phyloP scores from a whole-genome alignment of 2,888 invertebrate species.

The Blera fallax region DNA sequence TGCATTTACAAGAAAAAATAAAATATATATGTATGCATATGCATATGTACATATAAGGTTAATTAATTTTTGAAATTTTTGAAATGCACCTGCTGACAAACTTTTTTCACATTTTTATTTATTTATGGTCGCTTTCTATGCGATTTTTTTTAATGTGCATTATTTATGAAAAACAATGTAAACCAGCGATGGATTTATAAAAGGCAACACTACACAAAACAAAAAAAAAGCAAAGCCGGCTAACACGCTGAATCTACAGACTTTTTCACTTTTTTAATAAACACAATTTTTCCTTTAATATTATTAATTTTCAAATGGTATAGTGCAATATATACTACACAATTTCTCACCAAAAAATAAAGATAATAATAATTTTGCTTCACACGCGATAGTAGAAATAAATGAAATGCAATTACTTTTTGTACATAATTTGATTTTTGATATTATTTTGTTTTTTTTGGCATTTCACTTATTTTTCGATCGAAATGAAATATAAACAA shows the following conservation, averaged over 20 bases:
- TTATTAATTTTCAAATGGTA: conserved; percentile 50
- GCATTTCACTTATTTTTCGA: conserved; percentile 69
- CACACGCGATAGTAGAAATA: conserved; percentile 55
- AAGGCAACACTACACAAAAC: conserved; percentile 68
- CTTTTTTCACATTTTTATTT: neutral
- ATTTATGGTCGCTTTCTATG: conserved; percentile 11
- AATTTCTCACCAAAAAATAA: conserved; percentile 37
- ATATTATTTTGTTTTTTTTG: conserved; percentile 39
- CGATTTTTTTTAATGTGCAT: neutral
- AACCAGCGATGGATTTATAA: conserved; percentile 34
- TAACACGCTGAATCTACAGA: conserved; percentile 62
- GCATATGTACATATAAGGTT: neutral
- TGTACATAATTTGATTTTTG: conserved; percentile 68
- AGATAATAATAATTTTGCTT: conserved; percentile 49
- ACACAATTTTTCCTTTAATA: conserved; percentile 50
- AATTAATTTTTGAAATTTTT: neutral
- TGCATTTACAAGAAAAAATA: neutral
- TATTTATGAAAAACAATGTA: conserved; percentile 47
- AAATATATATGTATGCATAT: too few species aligned
- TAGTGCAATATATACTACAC: conserved; percentile 48
- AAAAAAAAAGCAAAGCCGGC: conserved; percentile 64
- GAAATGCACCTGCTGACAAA: neutral
- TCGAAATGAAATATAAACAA: conserved; percentile 51
- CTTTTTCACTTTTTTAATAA: conserved; percentile 45
- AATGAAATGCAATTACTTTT: conserved; percentile 60